These are phyloP conservation scores for Drosophila kanekoi DNA, from an alignment of 2,888 invertebrate species.

Conservation along the genomic window DNA sequence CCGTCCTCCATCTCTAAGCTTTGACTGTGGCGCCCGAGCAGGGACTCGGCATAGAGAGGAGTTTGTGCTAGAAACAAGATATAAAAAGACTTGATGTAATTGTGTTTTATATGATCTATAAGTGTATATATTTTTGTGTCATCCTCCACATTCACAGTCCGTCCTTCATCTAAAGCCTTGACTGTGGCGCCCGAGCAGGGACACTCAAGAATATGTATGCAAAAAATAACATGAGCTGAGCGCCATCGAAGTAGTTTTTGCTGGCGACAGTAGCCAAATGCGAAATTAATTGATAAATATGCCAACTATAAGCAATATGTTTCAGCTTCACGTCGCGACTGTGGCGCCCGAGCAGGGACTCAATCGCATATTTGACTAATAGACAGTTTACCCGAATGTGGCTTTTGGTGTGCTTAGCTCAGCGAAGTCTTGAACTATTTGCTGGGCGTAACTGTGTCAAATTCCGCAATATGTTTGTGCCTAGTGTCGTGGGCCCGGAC, in stretches of 20 bases:
- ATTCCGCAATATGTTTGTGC: conserved; percentile 20
- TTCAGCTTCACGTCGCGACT: no score
- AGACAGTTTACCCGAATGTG: background rate
- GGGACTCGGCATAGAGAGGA: no score
- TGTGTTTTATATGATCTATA: background rate
- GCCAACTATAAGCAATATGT: no score
- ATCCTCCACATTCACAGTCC: no score
- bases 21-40: no score
- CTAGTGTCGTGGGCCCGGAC: background rate
- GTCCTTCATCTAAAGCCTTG: background rate
- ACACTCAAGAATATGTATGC: background rate
- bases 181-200: conserved; percentile 1
- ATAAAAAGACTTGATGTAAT: background rate
- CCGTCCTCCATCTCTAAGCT: no score
- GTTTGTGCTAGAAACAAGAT: background rate
- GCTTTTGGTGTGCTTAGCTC: background rate
- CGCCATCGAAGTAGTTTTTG: no score
- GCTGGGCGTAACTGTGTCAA: conserved; percentile 11
- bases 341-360: background rate
- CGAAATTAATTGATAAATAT: no score
- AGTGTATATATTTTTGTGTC: background rate
- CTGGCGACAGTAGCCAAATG: no score
- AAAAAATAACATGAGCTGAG: no score
- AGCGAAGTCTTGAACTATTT: conserved; percentile 16
- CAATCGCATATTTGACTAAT: background rate